phyloP scores from a whole-genome alignment of 2,797 vertebrate genomes.

The Nannoperca australis region DNA sequence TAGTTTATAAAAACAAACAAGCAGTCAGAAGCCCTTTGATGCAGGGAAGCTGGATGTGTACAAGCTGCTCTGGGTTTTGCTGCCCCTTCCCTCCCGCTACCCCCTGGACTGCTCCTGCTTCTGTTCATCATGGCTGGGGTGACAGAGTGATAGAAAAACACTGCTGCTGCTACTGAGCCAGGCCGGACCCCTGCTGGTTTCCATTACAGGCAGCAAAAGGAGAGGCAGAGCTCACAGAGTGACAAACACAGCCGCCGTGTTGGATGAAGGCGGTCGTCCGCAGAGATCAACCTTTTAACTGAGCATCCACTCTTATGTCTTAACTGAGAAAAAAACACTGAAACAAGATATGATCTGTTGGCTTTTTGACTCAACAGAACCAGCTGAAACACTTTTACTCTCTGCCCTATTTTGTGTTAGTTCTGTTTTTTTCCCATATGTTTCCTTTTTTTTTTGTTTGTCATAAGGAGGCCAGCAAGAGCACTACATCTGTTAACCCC shows the following conservation, averaged over 20 bases:
- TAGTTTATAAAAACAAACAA: constrained; percentile 8
- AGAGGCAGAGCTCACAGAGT: constrained; percentile 53
- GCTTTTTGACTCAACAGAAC: constrained; percentile 7
- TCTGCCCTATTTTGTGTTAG: not conserved
- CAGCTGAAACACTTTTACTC: not conserved
- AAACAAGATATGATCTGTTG: constrained; percentile 22
- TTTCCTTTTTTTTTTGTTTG: not conserved
- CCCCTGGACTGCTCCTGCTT: constrained; percentile 57
- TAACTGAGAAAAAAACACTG: constrained; percentile 29
- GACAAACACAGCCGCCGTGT: constrained; percentile 59
- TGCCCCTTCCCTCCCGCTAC: constrained; percentile 10
- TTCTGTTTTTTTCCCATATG: constrained; percentile 8
- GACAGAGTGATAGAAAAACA: constrained; percentile 65
- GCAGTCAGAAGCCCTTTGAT: constrained; percentile 44
- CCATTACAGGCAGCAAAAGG: constrained; percentile 75
- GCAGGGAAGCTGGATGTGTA: constrained; percentile 31
- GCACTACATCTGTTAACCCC: not conserved
- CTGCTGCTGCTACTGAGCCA: constrained; percentile 51
- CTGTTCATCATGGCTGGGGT: constrained; percentile 56
- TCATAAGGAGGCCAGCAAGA: not conserved
- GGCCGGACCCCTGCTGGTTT: constrained; percentile 67
- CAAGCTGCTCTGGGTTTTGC: constrained; percentile 21
- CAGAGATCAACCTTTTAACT: constrained; percentile 54
- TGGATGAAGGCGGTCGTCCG: constrained; percentile 44
- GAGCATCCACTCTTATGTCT: constrained; percentile 37